Percentiles rank a stretch among this genome's conserved stretches.
These are phyloP conservation scores for Tetranychus truncatus DNA, from an alignment of 2,888 invertebrate genomes.

Conservation along the genomic window DNA sequence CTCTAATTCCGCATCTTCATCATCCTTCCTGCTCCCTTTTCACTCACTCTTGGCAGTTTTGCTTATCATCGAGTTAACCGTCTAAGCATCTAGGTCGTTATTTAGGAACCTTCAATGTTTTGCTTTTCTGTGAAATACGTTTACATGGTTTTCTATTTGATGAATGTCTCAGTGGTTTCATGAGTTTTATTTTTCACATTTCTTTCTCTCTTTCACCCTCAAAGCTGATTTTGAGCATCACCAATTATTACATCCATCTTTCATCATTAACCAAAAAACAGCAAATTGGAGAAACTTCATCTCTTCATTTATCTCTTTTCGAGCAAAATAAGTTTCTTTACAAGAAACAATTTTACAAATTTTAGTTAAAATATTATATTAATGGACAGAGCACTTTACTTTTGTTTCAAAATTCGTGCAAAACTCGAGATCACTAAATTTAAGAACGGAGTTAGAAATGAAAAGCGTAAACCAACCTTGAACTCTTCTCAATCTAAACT, in stretches of 20 bases:
- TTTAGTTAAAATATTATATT: no score
- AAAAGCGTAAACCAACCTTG: neutral
- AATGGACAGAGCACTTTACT: no score
- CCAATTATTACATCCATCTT: neutral
- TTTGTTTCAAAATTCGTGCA: no score
- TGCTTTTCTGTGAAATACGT: neutral
- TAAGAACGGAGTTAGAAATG: neutral
- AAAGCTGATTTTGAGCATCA: neutral
- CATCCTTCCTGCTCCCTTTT: neutral
- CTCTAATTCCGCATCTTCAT: neutral
- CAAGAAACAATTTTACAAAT: no score
- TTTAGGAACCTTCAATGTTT: neutral
- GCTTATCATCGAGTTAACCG: neutral
- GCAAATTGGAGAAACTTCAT: neutral
- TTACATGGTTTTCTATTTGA: neutral
- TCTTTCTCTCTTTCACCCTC: no score
- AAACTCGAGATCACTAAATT: no score
- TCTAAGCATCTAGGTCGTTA: neutral
- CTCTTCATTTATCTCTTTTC: neutral
- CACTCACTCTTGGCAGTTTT: neutral
- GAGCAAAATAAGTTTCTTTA: no score
- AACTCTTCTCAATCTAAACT: neutral
- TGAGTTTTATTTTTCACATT: neutral
- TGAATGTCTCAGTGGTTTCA: neutral
- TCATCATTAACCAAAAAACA: no score